These are phyloP conservation scores for Lasioglossum leucozonium DNA, from an alignment of 2,888 invertebrate genomes.

Conservation along the genomic window DNA sequence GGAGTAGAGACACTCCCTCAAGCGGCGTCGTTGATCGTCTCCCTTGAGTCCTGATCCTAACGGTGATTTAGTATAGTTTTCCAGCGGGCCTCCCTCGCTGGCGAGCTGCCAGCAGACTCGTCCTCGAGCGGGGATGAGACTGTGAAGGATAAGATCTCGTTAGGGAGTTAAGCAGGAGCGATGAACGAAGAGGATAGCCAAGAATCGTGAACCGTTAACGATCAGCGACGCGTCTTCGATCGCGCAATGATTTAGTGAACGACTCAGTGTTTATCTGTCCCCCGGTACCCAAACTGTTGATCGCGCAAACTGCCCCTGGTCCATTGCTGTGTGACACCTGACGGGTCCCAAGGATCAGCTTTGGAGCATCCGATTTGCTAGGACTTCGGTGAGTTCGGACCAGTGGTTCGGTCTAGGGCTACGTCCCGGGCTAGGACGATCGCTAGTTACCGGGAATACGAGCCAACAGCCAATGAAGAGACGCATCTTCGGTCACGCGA, in stretches of 20 bases:
- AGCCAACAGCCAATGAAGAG: slow-evolving; percentile 29
- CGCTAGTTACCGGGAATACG: background rate
- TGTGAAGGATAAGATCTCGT: slow-evolving; percentile 4
- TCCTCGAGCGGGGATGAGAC: background rate
- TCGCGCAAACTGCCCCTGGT: background rate
- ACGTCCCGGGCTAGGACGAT: background rate
- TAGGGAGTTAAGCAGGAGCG: slow-evolving; percentile 1
- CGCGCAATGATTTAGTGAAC: slow-evolving; percentile 58
- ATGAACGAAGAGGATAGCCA: slow-evolving; percentile 25
- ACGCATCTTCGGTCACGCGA: slow-evolving; percentile 40
- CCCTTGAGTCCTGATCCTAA: slow-evolving; percentile 62
- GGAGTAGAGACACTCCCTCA: slow-evolving; percentile 80
- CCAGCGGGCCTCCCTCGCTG: slow-evolving; percentile 27
- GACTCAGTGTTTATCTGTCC: background rate
- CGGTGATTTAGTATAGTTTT: slow-evolving; percentile 63
- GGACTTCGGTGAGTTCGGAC: background rate
- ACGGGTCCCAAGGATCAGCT: background rate
- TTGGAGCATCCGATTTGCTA: background rate
- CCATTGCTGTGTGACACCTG: background rate
- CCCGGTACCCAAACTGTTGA: background rate
- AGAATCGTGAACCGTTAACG: slow-evolving; percentile 18
- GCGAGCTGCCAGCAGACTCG: slow-evolving; percentile 17
- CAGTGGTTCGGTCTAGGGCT: background rate
- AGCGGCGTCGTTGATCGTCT: slow-evolving; percentile 70
- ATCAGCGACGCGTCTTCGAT: slow-evolving; percentile 32